phyloP scores from a whole-genome alignment of 2,888 invertebrate genomes.

The Acleris literana region DNA sequence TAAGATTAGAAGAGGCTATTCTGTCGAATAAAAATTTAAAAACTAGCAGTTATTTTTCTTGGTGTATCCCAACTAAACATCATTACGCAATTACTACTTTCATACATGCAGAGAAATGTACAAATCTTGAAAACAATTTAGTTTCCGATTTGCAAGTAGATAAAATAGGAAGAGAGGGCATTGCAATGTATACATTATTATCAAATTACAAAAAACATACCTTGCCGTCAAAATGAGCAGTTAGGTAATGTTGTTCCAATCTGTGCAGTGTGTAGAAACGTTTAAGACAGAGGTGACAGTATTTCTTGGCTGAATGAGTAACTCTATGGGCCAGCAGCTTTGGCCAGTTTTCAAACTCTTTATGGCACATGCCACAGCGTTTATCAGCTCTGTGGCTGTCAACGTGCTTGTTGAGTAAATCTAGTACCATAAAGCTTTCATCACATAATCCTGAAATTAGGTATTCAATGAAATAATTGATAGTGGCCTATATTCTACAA shows the following conservation, averaged over 20 bases:
- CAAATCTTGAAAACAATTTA: too few relatives aligned
- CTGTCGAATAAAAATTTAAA: too few relatives aligned
- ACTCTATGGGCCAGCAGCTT: constrained; percentile 18
- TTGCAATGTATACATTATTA: background rate
- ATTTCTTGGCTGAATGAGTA: constrained; percentile 12
- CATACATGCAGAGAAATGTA: too few relatives aligned
- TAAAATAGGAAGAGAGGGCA: background rate
- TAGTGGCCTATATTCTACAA: background rate
- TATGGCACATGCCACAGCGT: constrained; percentile 9
- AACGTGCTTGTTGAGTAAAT: constrained; percentile 10
- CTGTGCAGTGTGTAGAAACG: background rate
- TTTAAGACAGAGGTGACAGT: constrained; percentile 21
- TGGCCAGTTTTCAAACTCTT: constrained; percentile 25
- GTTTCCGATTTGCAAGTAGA: too few relatives aligned
- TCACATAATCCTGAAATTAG: constrained; percentile 24
- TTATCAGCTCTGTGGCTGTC: constrained; percentile 7
- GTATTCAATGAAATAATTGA: background rate
- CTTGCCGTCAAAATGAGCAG: constrained; percentile 21
- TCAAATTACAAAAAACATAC: background rate
- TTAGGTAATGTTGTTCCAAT: constrained; percentile 22
- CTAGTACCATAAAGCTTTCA: constrained; percentile 1
- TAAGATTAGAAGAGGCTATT: too few relatives aligned
- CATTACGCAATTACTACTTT: too few relatives aligned
- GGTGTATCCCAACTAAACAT: too few relatives aligned
- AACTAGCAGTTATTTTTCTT: too few relatives aligned